These are phyloP conservation scores for Pandion haliaetus DNA, from an alignment of 2,113 vertebrate genomes.

Conservation along the genomic window DNA sequence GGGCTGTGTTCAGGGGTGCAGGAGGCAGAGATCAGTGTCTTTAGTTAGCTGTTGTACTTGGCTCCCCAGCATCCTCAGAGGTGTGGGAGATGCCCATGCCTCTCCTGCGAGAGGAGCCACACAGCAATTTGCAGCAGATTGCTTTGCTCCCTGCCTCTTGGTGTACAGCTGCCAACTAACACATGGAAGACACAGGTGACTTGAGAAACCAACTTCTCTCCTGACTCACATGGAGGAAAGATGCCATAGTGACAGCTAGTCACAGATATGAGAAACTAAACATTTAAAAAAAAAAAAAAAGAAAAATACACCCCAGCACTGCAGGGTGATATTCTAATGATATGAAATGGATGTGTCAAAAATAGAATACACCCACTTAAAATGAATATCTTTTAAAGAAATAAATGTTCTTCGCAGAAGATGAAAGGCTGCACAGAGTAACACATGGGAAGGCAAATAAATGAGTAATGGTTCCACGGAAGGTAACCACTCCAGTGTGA, in stretches of 20 bases:
- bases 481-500: neutral
- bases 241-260: neutral
- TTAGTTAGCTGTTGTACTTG: neutral
- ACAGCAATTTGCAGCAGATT: neutral
- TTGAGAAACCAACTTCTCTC: neutral
- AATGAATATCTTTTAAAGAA: constrained; percentile 32
- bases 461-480: constrained; percentile 2
- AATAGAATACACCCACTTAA: constrained; percentile 56
- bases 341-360: constrained; percentile 41
- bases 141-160: neutral
- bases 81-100: neutral
- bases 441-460: constrained; percentile 12
- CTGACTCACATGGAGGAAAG: neutral
- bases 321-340: constrained; percentile 37
- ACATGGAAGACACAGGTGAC: neutral
- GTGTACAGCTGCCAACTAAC: neutral
- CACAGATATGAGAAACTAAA: neutral
- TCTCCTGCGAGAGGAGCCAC: neutral
- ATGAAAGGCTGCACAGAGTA: constrained; percentile 5
- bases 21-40: neutral
- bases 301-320: neutral
- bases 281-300: neutral
- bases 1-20: neutral
- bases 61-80: neutral
- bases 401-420: constrained; percentile 6